A percentile compares a stretch with the other conserved stretches of the same genome.
Conservation (phyloP, 2,797 vertebrate species). For the Odontamblyopus rebecca region DNA sequence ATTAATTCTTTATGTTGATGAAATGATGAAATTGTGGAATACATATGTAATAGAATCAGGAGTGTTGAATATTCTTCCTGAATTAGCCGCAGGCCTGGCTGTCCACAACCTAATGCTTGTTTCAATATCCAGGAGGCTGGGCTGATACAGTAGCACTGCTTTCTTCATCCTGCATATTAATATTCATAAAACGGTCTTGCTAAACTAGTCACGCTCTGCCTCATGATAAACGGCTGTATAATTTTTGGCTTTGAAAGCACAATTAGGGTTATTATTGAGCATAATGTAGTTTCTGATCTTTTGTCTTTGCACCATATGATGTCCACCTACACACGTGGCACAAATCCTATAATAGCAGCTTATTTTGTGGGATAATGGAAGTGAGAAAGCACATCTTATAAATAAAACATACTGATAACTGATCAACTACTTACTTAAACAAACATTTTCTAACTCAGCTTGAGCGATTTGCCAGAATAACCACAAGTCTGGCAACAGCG, state of each 20-base stretch:
- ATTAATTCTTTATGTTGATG: conserved; percentile 39
- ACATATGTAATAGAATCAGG: conserved; percentile 38
- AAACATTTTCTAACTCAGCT: too few species aligned
- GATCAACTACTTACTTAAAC: neutral
- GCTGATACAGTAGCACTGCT: conserved; percentile 22
- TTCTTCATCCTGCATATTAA: conserved; percentile 1
- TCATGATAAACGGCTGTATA: conserved; percentile 13
- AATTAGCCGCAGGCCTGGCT: conserved; percentile 29
- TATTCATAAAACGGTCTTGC: conserved; percentile 7
- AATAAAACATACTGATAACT: neutral
- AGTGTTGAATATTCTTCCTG: conserved; percentile 36
- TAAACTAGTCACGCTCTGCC: conserved; percentile 8
- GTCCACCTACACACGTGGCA: conserved; percentile 13
- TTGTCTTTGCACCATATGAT: conserved; percentile 2
- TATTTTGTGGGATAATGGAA: conserved; percentile 15
- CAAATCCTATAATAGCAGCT: conserved; percentile 19
- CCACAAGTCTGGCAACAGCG: too few species aligned
- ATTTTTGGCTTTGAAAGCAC: conserved; percentile 14
- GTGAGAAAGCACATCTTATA: neutral
- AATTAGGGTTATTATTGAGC: neutral
- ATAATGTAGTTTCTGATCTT: neutral
- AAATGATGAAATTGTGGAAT: conserved; percentile 44
- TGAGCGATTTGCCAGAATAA: too few species aligned
- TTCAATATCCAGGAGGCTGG: conserved; percentile 40
- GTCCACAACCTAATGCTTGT: conserved; percentile 25